These are phyloP conservation scores for Ctenochaetus hawaiiensis DNA, from an alignment of 2,797 vertebrate genomes.

Conservation along the genomic window DNA sequence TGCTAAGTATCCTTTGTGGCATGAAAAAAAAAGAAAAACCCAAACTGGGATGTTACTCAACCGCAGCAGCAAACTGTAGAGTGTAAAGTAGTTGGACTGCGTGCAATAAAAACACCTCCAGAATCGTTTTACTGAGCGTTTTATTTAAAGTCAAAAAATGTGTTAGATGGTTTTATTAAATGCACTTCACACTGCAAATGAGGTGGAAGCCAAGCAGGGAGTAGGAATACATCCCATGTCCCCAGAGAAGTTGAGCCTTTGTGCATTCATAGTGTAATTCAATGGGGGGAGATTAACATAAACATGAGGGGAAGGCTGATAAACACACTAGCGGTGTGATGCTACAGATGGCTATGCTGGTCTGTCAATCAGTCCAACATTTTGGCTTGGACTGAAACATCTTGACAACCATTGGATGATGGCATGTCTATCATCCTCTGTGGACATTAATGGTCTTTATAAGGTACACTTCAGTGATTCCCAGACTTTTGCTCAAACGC, in stretches of 20 bases:
- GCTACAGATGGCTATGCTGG: neutral
- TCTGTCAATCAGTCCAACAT: neutral
- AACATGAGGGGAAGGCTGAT: neutral
- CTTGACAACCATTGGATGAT: neutral
- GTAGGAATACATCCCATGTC: neutral
- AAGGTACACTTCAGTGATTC: neutral
- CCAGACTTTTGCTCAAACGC: neutral
- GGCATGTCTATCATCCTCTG: neutral
- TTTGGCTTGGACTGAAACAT: neutral
- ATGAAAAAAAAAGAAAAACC: slow-evolving; percentile 32
- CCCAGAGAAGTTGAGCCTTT: neutral
- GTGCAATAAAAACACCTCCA: slow-evolving; percentile 36
- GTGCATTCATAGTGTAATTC: neutral
- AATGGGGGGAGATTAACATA: neutral
- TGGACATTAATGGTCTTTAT: neutral
- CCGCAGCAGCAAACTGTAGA: slow-evolving; percentile 33
- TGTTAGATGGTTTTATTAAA: slow-evolving; percentile 14
- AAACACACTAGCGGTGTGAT: neutral
- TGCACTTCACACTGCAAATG: slow-evolving; percentile 16
- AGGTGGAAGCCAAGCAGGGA: slow-evolving; percentile 5
- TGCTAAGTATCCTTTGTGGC: slow-evolving; percentile 28
- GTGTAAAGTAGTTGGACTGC: slow-evolving; percentile 24
- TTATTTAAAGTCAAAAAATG: slow-evolving; percentile 26
- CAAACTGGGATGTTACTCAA: slow-evolving; percentile 42
- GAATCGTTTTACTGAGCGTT: slow-evolving; percentile 27